Base-by-base conservation (phyloP, 2,113 vertebrate species). In the Apteryx owenii region DNA sequence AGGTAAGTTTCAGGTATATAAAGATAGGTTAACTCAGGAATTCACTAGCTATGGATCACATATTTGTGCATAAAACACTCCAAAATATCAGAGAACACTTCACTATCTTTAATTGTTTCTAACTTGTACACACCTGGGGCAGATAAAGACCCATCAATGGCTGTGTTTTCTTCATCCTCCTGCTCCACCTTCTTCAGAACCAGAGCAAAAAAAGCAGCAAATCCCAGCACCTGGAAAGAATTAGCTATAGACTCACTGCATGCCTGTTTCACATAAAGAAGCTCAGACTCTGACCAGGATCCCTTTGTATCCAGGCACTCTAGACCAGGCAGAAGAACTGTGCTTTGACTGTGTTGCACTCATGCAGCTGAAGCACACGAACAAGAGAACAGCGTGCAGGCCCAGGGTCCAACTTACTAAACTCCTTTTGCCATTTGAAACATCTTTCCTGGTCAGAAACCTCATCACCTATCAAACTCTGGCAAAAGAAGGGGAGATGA, bases 121-220 rank as follows among this genome's bases (percentile, higher is more conserved):
- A 48, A 73, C 8, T 91, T 88, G 46, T 54, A 50, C 40, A 56
- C 33, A 26, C 98, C 98, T 98, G 97, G 60, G 56, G 86, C n/a
- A 44, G 83, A 86, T 50, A 98, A 94, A 31, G 56, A 12, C 26
- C 86, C 92, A 12, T 60, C 88, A 46, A 98, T 80, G 48, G 82
- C 42, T 29, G 89, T 75, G 42, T 91, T 78, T 81, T 88, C 95
- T 48, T 98, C 99, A 58, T 99, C 99, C 58, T 99, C 99, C 5
- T 99, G 98, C 65, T 99, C 99, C 17, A 98, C 97, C 80, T 98
- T 99, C 97, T 99, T 99, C 84, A 99, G 96, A 93, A 99, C 99
- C 73, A 99, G 98, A 70, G 99, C 99, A 96, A 99, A 99, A 97
- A 99, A 99, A 81, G 99, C 99, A 85, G 99, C 99, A 97, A 99